Evolutionary conservation across 1,140 invertebrate species (phyloP).

Genomic region (Hylyphantes graminicola): DNA sequence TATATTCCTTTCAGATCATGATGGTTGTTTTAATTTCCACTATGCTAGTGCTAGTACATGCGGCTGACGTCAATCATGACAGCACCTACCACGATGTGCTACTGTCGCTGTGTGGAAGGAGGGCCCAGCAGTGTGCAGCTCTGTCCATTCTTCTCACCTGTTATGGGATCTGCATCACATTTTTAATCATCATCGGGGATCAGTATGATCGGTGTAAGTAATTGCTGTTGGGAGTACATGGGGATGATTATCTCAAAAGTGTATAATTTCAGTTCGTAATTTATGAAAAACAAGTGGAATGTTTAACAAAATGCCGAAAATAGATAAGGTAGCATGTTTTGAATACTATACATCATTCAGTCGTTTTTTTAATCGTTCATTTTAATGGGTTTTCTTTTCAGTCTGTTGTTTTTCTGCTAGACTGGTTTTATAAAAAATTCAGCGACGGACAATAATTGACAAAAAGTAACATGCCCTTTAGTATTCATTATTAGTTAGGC

Average conservation of each 20-base stretch:
- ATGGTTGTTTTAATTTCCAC: slow-evolving; percentile 73
- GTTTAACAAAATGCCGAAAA: no score
- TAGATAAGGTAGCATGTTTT: no score
- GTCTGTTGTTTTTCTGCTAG: no score
- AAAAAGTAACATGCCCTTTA: no score
- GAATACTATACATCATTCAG: no score
- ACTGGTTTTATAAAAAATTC: no score
- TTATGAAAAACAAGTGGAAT: not conserved
- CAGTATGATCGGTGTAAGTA: slow-evolving; percentile 75
- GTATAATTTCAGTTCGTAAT: not conserved
- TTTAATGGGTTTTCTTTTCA: no score
- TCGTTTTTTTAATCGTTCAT: no score
- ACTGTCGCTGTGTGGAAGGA: slow-evolving; percentile 72
- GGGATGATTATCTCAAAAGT: no score
- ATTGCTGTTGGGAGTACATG: not conserved
- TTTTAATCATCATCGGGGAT: slow-evolving; percentile 78
- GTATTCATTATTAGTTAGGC: no score
- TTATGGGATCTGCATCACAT: slow-evolving; percentile 78
- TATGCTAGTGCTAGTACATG: slow-evolving; percentile 75
- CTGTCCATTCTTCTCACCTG: slow-evolving; percentile 74
- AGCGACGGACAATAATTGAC: no score
- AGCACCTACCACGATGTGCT: slow-evolving; percentile 69
- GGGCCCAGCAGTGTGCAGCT: slow-evolving; percentile 71
- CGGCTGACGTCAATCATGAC: slow-evolving; percentile 72
- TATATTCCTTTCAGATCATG: slow-evolving; percentile 68